Base-by-base conservation (phyloP, 2,797 vertebrate species). In the Tadarida brasiliensis region DNA sequence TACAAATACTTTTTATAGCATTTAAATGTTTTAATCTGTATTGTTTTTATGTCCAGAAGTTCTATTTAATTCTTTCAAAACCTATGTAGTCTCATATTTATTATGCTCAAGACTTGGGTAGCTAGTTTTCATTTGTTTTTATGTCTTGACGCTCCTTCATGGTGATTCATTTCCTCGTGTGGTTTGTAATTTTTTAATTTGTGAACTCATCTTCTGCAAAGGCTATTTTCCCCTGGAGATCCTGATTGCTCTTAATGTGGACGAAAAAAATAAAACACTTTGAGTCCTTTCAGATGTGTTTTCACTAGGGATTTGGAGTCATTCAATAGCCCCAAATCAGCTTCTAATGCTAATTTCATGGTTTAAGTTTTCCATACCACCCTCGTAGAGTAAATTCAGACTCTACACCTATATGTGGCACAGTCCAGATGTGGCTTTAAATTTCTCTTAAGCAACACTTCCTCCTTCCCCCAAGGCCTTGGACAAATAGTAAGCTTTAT, bases 151-250 rank as follows among this genome's bases (percentile, higher is more conserved):
- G 94, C 83, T 96, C 86, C 68, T 97, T 97, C 90, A 87, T 91
- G 82, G 92, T 96, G 88, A 95, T 94, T 97, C 90, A 95, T 97
- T 95, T 95, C 78, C 90, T 95, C 44, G 0, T 81, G 92, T 91
- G 80, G 93, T 87, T 94, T 94, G 74, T 95, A 96, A 96, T 97
- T 97, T 94, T 97, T 94, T 95, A 97, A 96, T 96, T 95, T 97
- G 78, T 90, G 80, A 94, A 88, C 83, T 96, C 92, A 94, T 96
- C 83, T 89, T 96, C 59, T 92, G 70, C 86, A 94, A 61, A 61
- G 56, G 35, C 28, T 89, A 59, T 94, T 95, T 95, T 95, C 44
- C 96, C 44, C 96, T 81, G 28, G 83, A 96, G 94, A 91, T 76
- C n/a, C 71, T 95, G 59, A 96, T 94, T 77, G 80, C 68, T 95